Conservation (phyloP, 2,888 invertebrate genomes). For the Ephialtes manifestator region DNA sequence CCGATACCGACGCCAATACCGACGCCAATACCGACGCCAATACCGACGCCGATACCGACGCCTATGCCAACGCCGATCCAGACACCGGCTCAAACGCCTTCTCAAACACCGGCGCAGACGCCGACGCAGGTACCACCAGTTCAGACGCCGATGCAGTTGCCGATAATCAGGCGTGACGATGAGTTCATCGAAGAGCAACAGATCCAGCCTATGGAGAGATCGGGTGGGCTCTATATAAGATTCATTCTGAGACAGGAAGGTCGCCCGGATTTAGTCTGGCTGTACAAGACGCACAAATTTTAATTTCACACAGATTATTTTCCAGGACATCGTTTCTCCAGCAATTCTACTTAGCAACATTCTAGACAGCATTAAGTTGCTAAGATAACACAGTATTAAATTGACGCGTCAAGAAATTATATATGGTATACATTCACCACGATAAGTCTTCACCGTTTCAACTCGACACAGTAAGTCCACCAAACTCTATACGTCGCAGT, state of each 20-base stretch:
- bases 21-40: slow-evolving; percentile 2
- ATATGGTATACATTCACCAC: no score
- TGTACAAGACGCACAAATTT: slow-evolving; percentile 85
- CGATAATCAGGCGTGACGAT: slow-evolving; percentile 61
- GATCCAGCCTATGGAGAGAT: slow-evolving; percentile 69
- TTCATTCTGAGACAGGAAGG: slow-evolving; percentile 83
- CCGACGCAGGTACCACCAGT: not conserved
- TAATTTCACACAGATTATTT: slow-evolving; percentile 71
- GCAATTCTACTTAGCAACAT: no score
- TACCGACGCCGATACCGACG: slow-evolving; percentile 20
- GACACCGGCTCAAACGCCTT: slow-evolving; percentile 30
- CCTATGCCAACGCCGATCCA: slow-evolving; percentile 36
- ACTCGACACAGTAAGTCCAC: no score
- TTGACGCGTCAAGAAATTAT: no score
- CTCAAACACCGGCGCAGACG: not conserved
- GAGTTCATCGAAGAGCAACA: slow-evolving; percentile 57
- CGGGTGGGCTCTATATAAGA: slow-evolving; percentile 81
- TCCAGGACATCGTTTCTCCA: no score
- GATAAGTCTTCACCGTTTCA: no score
- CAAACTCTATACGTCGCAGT: no score
- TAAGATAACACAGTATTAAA: no score
- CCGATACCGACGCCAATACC: slow-evolving; percentile 18
- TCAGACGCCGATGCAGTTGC: slow-evolving; percentile 20
- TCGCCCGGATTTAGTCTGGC: slow-evolving; percentile 82
- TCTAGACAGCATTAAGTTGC: no score